phyloP scores from a whole-genome alignment of 2,113 vertebrate genomes.

The Alectura lathami region DNA sequence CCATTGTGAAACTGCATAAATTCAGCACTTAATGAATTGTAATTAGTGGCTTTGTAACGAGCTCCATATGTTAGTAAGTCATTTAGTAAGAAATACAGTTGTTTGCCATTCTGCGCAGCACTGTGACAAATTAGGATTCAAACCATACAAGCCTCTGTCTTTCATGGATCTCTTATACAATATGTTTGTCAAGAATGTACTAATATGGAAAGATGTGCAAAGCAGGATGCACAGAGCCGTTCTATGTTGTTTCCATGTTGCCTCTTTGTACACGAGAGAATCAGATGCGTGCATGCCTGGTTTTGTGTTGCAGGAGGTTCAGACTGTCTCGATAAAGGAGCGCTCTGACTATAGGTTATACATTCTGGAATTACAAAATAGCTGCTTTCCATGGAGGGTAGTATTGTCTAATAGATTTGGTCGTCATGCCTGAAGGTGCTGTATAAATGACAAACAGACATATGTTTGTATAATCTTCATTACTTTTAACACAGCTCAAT shows the following conservation, averaged over 20 bases:
- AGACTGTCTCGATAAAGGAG: background rate
- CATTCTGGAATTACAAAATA: constrained; percentile 25
- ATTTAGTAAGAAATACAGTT: constrained; percentile 49
- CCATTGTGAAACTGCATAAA: constrained; percentile 46
- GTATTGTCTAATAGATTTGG: constrained; percentile 38
- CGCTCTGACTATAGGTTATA: background rate
- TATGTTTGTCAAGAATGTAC: background rate
- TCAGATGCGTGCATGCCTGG: background rate
- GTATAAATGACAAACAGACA: constrained; percentile 76
- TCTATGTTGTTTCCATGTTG: background rate
- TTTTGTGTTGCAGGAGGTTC: constrained; percentile 2
- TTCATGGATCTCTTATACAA: background rate
- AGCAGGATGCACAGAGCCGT: background rate
- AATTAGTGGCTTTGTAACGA: constrained; percentile 46
- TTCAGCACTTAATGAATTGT: constrained; percentile 63
- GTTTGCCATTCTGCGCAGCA: constrained; percentile 34
- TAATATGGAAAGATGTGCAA: background rate
- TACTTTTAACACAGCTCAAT: constrained; percentile 75
- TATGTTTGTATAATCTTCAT: constrained; percentile 77
- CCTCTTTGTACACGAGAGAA: background rate
- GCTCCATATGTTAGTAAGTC: constrained; percentile 32
- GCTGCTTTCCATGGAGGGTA: constrained; percentile 4
- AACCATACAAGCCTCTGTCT: constrained; percentile 54
- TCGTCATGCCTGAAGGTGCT: constrained; percentile 67
- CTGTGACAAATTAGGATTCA: constrained; percentile 44